phyloP scores from a whole-genome alignment of 2,113 vertebrate genomes.

The Cettia cetti region DNA sequence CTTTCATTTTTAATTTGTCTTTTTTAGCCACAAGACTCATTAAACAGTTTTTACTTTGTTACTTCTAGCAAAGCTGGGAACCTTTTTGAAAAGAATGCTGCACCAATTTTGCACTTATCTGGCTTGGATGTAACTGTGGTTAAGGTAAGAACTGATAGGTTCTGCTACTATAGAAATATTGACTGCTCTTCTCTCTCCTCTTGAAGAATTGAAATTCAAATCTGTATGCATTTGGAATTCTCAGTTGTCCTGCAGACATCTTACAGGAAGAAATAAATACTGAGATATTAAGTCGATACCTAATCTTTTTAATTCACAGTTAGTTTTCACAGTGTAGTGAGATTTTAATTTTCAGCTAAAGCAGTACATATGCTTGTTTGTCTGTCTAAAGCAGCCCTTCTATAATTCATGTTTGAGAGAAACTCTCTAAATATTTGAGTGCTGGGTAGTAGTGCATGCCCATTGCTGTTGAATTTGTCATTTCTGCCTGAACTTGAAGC shows the following conservation, averaged over 20 bases:
- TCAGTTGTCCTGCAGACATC: not conserved
- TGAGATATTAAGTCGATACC: not conserved
- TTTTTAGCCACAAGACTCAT: not conserved
- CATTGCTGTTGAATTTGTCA: not conserved
- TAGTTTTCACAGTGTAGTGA: not conserved
- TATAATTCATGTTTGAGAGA: not conserved
- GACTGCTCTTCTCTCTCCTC: not conserved
- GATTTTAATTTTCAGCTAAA: not conserved
- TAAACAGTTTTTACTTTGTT: conserved; percentile 14
- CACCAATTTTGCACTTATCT: conserved; percentile 93
- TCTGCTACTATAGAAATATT: not conserved
- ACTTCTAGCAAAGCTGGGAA: conserved; percentile 84
- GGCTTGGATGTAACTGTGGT: conserved; percentile 90
- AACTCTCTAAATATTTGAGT: not conserved
- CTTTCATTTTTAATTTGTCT: not conserved
- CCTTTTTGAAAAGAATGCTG: conserved; percentile 97
- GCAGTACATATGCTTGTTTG: not conserved
- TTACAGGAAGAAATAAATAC: not conserved
- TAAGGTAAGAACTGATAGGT: conserved; percentile 78
- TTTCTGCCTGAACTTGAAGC: not conserved
- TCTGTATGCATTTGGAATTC: not conserved
- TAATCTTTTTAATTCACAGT: not conserved
- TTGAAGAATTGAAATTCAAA: not conserved
- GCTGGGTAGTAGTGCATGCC: not conserved
- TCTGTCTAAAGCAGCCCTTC: not conserved